Conservation (phyloP, 2,797 vertebrate species). For the Phalanger gymnotis region DNA sequence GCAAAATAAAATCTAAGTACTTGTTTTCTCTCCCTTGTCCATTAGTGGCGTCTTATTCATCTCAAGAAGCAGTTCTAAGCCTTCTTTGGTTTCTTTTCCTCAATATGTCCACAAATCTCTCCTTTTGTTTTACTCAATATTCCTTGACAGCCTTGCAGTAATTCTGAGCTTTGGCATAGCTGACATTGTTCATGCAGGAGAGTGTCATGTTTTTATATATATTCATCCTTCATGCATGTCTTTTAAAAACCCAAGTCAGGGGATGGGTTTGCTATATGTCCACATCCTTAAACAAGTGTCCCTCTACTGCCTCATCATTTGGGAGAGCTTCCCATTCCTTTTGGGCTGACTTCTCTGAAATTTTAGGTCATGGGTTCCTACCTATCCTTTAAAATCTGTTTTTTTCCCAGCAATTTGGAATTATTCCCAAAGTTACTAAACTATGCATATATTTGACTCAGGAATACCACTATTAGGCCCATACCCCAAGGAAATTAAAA, state of each 20-base stretch:
- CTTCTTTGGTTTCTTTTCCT: background rate
- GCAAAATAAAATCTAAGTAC: background rate
- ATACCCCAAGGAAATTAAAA: background rate
- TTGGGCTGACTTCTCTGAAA: background rate
- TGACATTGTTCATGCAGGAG: background rate
- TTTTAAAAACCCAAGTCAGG: background rate
- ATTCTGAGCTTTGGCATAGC: background rate
- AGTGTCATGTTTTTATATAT: background rate
- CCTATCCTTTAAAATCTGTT: background rate
- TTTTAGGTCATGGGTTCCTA: background rate
- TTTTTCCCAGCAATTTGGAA: background rate
- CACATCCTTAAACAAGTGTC: background rate
- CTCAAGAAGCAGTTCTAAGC: background rate
- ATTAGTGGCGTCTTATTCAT: background rate
- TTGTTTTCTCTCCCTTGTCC: background rate
- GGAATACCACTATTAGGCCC: background rate
- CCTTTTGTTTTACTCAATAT: background rate
- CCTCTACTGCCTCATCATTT: background rate
- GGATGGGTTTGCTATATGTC: background rate
- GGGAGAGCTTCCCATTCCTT: background rate
- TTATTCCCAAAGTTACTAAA: background rate
- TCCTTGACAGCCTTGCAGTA: background rate
- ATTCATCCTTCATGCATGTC: background rate
- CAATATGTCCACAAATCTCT: background rate
- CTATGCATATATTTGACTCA: background rate